Base-by-base conservation (phyloP, 2,888 invertebrate genomes). In the Oeneis ivallda region DNA sequence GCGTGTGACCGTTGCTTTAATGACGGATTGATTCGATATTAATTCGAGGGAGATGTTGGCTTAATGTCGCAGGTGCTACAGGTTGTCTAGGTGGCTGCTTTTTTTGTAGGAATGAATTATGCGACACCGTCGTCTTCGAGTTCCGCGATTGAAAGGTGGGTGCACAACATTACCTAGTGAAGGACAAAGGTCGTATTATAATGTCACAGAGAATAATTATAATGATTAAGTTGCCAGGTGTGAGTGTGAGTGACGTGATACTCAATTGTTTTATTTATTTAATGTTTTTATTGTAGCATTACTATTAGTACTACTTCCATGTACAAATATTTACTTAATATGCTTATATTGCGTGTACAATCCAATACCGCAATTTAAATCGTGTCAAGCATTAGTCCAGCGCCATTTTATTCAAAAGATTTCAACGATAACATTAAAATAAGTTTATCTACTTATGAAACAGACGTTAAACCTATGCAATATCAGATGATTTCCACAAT, bases 21-120 rank as follows among this genome's bases (percentile, higher is more conserved):
- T 90, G 90, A 80, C 79, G 83, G 82, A 88, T 86, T 91, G 89
- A 91, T 91, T 90, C 82, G 91, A 91, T 87, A 91, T 91, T 90
- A 90, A 91, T 90, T 87, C 78, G 85, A 85, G 81, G 81, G 81
- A 79, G 80, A 83, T 84, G 79, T 75, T 75, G 74, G 74, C 78
- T 81, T 80, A 79, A 80, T 80, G 79, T 68, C 75, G 72, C 78
- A 82, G 80, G 76, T 80, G 85, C 80, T 39, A 19, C 59, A 49
- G 76, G 72, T 75, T 74, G 76, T 77, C 83, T 84, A 83, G 82
- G 79, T 77, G 79, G 74, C 77, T 39, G 15, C 75, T 76, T 80
- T 80, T 82, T 81, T 63, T 65, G 59, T 57, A 69, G 71, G 74
- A 74, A 70, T 65, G 64, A 70, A 65, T 65, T 67, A 70, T 66